phyloP scores from a whole-genome alignment of 2,888 invertebrate genomes.

The Zygothrica quintamaculata region DNA sequence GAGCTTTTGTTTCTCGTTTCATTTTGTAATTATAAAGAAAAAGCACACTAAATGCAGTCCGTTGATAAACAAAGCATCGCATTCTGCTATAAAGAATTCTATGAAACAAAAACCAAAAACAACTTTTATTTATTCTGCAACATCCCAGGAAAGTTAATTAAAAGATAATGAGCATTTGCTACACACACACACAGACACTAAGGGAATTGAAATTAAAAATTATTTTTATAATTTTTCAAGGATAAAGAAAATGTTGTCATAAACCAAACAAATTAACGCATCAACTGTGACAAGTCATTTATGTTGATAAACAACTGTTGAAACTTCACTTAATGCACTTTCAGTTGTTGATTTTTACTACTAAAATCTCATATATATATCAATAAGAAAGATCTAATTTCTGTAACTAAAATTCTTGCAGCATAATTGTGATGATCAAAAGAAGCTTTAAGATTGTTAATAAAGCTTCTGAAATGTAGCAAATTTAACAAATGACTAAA shows the following conservation, averaged over 20 bases:
- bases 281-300: too few relatives aligned
- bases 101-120: conserved; percentile 2
- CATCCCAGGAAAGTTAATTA: conserved; percentile 54
- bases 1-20: conserved; percentile 17
- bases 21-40: conserved; percentile 22
- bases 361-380: too few relatives aligned
- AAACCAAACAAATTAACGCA: conserved; percentile 21
- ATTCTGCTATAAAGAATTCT: neutral
- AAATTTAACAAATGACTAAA: too few relatives aligned
- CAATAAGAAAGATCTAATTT: too few relatives aligned
- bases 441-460: too few relatives aligned
- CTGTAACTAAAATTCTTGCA: too few relatives aligned
- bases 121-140: conserved; percentile 42
- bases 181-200: neutral
- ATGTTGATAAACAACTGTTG: too few relatives aligned
- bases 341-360: too few relatives aligned
- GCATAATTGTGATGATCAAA: too few relatives aligned
- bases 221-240: conserved; percentile 11
- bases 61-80: neutral
- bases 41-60: neutral
- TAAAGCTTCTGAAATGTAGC: too few relatives aligned
- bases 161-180: conserved; percentile 54
- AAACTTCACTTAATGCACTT: too few relatives aligned
- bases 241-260: conserved; percentile 22
- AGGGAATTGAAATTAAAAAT: conserved; percentile 33